These are phyloP conservation scores for Paramuricea clavata DNA, from an alignment of 92 coral and sea anemone species.

Conservation along the genomic window DNA sequence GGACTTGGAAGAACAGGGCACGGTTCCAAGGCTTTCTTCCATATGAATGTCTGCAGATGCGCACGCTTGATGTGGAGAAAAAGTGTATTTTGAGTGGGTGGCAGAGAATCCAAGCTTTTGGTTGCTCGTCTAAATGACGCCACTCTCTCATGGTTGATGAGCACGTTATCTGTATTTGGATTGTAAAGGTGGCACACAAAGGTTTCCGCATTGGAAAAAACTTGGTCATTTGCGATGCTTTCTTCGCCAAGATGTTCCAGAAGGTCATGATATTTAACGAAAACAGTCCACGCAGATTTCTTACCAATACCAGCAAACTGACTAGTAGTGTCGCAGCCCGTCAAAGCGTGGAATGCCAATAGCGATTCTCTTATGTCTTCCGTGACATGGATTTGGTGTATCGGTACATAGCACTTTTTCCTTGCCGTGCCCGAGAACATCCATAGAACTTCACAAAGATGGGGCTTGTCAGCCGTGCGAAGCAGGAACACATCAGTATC, in stretches of 20 bases:
- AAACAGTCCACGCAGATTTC: neutral
- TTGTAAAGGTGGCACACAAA: no score
- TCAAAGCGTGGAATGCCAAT: constrained; percentile 46
- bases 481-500: constrained; percentile 65
- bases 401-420: constrained; percentile 52
- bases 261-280: constrained; percentile 8
- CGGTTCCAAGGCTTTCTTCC: constrained; percentile 59
- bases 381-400: constrained; percentile 44
- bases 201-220: no score
- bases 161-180: neutral
- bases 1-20: constrained; percentile 55
- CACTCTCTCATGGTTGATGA: constrained; percentile 2
- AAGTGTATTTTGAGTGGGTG: constrained; percentile 72
- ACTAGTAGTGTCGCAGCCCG: constrained; percentile 44
- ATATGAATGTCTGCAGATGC: constrained; percentile 51
- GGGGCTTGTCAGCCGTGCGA: constrained; percentile 65
- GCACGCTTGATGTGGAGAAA: constrained; percentile 62
- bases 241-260: neutral
- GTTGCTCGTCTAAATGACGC: constrained; percentile 2
- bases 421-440: constrained; percentile 75
- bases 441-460: constrained; percentile 71
- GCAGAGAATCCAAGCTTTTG: constrained; percentile 44
- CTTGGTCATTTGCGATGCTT: constrained; percentile 1
- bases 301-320: constrained; percentile 25
- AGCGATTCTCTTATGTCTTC: constrained; percentile 67